A percentile compares a stretch with the other conserved stretches of the same genome.
Conservation (phyloP, 2,888 invertebrate genomes). For the Ophion costatus region DNA sequence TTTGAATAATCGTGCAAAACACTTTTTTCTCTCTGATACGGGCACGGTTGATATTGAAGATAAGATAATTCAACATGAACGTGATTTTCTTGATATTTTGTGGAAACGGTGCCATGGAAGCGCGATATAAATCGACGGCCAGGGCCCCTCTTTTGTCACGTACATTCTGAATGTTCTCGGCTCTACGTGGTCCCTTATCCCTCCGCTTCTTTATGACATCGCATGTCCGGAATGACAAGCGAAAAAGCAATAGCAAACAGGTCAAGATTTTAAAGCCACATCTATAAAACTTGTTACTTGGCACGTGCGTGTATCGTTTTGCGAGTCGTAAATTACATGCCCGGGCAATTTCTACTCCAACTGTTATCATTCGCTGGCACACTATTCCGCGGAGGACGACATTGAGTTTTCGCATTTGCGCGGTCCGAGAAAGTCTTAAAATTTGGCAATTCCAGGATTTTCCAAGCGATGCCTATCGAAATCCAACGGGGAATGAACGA, state of each 20-base stretch:
- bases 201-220: background rate
- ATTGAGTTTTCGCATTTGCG: background rate
- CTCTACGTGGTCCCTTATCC: background rate
- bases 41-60: background rate
- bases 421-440: background rate
- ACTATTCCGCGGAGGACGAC: background rate
- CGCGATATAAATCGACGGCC: background rate
- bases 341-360: background rate
- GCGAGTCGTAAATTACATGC: background rate
- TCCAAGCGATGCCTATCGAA: background rate
- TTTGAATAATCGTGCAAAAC: background rate
- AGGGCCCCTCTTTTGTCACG: background rate
- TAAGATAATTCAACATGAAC: background rate
- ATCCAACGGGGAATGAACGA: no score
- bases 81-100: background rate
- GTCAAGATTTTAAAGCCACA: constrained; percentile 11
- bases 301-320: constrained; percentile 4
- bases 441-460: background rate
- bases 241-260: background rate
- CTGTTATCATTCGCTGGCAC: background rate
- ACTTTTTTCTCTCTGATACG: background rate
- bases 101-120: background rate
- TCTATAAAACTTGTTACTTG: background rate
- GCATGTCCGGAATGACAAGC: background rate
- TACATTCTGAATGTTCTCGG: background rate